Conservation (phyloP, 2,113 vertebrate species). For the Myocastor coypus region DNA sequence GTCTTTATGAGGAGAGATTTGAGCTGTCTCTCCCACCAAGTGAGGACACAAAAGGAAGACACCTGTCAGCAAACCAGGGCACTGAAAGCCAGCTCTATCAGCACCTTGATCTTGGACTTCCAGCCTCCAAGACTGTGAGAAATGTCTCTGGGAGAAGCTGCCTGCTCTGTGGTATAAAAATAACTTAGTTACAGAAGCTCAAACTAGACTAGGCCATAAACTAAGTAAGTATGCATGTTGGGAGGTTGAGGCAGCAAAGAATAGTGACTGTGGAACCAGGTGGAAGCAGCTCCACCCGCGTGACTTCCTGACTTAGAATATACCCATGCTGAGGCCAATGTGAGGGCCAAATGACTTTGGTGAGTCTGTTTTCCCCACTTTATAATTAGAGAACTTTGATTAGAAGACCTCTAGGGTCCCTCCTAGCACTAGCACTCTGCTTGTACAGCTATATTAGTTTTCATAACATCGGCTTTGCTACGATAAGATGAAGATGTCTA, state of each 20-base stretch:
- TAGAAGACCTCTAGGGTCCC: background rate
- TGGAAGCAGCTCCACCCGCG: too few relatives aligned
- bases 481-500: background rate
- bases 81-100: too few relatives aligned
- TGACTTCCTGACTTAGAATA: too few relatives aligned
- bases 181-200: background rate
- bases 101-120: background rate
- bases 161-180: background rate
- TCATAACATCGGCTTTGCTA: background rate
- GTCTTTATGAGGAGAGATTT: background rate
- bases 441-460: background rate
- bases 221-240: background rate
- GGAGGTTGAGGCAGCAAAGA: background rate
- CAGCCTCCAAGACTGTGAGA: background rate
- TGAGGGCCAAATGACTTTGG: background rate
- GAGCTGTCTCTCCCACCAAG: background rate
- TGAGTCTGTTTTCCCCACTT: background rate
- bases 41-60: background rate
- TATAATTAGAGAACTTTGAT: background rate
- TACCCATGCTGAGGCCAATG: fast-evolving
- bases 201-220: background rate
- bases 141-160: background rate
- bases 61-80: background rate
- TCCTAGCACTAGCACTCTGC: background rate
- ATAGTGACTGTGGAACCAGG: background rate